phyloP scores from a whole-genome alignment of 2,888 invertebrate species.

The Drosophila lutescens region DNA sequence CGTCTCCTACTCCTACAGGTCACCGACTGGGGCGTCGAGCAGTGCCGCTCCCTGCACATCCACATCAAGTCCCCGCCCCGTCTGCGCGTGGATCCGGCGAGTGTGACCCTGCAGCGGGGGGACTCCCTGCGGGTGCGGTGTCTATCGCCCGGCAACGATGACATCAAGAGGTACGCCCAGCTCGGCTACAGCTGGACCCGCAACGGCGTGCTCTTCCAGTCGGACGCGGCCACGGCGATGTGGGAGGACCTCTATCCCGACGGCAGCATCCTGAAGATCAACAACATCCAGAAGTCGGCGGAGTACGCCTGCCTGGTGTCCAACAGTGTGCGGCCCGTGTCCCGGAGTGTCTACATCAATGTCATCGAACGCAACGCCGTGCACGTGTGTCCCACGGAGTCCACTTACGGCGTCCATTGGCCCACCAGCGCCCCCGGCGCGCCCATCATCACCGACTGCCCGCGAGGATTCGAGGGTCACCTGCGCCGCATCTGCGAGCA shows the following conservation, averaged over 20 bases:
- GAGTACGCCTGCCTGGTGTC: conserved; percentile 91
- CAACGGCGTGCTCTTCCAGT: conserved; percentile 89
- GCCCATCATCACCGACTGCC: conserved; percentile 88
- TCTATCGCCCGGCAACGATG: conserved; percentile 88
- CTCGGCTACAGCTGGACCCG: conserved; percentile 94
- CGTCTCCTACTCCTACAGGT: conserved; percentile 84
- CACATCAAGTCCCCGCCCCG: conserved; percentile 87
- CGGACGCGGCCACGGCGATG: conserved; percentile 90
- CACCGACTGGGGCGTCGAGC: conserved; percentile 88
- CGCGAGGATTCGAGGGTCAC: conserved; percentile 86
- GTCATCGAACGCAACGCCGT: conserved; percentile 87
- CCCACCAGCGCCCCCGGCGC: conserved; percentile 90
- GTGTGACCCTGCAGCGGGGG: conserved; percentile 87
- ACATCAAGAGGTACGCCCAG: conserved; percentile 86
- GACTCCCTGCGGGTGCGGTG: conserved; percentile 85
- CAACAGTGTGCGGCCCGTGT: conserved; percentile 85
- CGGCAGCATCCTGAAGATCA: conserved; percentile 92
- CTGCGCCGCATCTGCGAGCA: conserved; percentile 86
- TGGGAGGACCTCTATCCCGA: conserved; percentile 94
- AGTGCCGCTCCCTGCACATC: conserved; percentile 87
- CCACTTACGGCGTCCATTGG: conserved; percentile 87
- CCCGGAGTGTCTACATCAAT: conserved; percentile 88
- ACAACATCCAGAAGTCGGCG: conserved; percentile 91
- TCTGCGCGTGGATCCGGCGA: conserved; percentile 88
- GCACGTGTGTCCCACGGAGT: conserved; percentile 86